These are phyloP conservation scores for Zosterops lateralis DNA, from an alignment of 2,113 vertebrate genomes.

Conservation along the genomic window DNA sequence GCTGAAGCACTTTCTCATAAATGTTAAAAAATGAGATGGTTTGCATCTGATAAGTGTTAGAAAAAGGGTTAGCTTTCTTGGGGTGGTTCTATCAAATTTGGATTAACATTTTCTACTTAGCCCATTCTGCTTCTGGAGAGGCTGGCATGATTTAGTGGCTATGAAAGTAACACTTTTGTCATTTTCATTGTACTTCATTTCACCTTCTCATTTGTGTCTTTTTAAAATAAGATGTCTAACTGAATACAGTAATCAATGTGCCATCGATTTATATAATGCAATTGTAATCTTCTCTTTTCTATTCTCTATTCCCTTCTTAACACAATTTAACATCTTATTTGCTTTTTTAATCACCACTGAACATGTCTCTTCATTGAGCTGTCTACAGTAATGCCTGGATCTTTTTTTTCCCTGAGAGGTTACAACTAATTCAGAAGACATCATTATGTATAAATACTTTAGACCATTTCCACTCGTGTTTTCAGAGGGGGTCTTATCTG, in stretches of 20 bases:
- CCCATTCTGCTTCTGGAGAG: neutral
- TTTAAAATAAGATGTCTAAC: conserved; percentile 58
- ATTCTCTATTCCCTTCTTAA: conserved; percentile 44
- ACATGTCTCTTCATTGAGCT: conserved; percentile 44
- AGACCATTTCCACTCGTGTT: neutral
- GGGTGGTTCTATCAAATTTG: neutral
- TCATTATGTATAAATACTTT: conserved; percentile 40
- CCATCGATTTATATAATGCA: conserved; percentile 55
- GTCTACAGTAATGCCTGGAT: conserved; percentile 29
- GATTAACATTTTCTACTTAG: conserved; percentile 37
- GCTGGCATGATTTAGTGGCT: conserved; percentile 41
- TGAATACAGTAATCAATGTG: conserved; percentile 64
- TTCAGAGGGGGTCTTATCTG: conserved; percentile 19
- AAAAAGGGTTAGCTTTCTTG: neutral
- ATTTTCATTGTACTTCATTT: conserved; percentile 60
- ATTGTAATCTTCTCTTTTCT: conserved; percentile 38
- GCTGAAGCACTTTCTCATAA: neutral
- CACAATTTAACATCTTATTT: conserved; percentile 42
- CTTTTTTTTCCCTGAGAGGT: conserved; percentile 11
- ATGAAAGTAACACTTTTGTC: conserved; percentile 53
- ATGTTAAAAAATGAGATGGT: neutral
- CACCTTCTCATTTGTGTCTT: conserved; percentile 63
- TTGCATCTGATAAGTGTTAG: conserved; percentile 1
- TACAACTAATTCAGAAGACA: conserved; percentile 24
- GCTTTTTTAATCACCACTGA: conserved; percentile 53